Conservation (phyloP, 1,140 invertebrate genomes). For the Oreohelix idahoensis region DNA sequence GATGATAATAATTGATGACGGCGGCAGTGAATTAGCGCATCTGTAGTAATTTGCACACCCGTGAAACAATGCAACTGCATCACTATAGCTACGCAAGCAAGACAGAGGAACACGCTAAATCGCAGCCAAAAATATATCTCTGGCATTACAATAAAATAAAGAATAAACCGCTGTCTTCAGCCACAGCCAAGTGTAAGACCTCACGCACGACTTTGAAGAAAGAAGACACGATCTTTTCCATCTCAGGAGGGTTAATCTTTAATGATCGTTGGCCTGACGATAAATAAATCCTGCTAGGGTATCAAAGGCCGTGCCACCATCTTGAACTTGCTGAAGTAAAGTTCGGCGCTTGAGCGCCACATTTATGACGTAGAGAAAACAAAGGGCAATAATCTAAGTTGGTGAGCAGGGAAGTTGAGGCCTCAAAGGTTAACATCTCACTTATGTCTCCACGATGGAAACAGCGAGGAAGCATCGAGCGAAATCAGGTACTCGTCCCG, state of each 20-base stretch:
- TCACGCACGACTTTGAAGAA: background rate
- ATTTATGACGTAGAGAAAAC: constrained; percentile 19
- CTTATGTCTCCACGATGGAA: background rate
- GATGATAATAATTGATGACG: no score
- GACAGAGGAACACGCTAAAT: no score
- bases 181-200: background rate
- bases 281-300: background rate
- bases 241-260: background rate
- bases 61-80: no score
- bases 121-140: no score
- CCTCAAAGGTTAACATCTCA: constrained; percentile 1
- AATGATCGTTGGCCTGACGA: background rate
- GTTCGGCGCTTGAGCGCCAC: background rate
- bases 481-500: background rate
- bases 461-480: background rate
- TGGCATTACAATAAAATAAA: no score
- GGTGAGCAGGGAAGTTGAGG: background rate
- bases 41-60: no score
- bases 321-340: background rate
- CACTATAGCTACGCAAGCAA: no score
- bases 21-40: no score
- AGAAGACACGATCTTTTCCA: background rate
- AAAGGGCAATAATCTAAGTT: background rate
- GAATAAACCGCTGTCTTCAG: no score
- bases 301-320: constrained; percentile 8